Evolutionary conservation across 2,797 vertebrate species (phyloP).

Genomic region (Simalia tracyae): DNA sequence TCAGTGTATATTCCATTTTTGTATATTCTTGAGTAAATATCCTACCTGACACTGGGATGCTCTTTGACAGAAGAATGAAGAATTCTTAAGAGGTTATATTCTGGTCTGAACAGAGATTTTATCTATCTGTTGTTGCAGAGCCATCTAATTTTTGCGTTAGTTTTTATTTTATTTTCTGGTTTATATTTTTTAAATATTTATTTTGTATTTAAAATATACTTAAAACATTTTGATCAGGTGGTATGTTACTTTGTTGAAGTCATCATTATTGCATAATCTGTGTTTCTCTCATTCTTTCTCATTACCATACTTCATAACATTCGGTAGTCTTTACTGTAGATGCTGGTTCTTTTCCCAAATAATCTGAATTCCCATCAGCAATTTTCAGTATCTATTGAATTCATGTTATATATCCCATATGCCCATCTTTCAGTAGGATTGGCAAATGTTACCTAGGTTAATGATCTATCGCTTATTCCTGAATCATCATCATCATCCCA

Average conservation of each 20-base stretch:
- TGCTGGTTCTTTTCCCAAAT: neutral
- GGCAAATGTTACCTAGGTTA: slow-evolving; percentile 5
- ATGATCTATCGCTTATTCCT: neutral
- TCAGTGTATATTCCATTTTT: neutral
- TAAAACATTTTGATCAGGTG: neutral
- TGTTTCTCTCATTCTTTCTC: neutral
- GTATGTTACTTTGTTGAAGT: neutral
- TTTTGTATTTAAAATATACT: too few species aligned
- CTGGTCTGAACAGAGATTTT: neutral
- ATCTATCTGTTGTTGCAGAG: neutral
- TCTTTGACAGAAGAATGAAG: neutral
- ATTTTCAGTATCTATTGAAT: neutral
- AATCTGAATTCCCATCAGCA: neutral
- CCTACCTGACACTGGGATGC: neutral
- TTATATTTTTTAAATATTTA: neutral
- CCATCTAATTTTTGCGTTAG: neutral
- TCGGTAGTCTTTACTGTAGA: neutral
- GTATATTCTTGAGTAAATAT: neutral
- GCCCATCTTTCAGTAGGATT: neutral
- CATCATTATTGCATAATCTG: neutral
- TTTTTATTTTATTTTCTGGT: neutral
- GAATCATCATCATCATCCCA: neutral
- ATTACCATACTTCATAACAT: neutral
- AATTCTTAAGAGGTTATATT: neutral
- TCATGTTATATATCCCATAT: neutral